Evolutionary conservation across 2,888 invertebrate species (phyloP).

Genomic region (Callyntrura guangdongensis): DNA sequence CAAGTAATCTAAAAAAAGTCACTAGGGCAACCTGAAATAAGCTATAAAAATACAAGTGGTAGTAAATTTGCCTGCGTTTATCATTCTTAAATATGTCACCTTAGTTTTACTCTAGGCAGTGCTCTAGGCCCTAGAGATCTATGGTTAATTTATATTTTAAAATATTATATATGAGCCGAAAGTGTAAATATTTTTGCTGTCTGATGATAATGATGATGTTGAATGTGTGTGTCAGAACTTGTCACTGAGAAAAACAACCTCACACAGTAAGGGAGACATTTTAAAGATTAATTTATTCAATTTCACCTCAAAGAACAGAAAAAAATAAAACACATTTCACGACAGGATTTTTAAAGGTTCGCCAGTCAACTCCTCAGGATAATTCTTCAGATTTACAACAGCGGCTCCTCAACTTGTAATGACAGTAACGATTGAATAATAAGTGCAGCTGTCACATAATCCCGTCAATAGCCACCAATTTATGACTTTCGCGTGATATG

Average conservation of each 20-base stretch:
- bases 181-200: neutral
- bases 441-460: slow-evolving; percentile 72
- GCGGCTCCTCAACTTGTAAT: slow-evolving; percentile 13
- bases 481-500: slow-evolving; percentile 39
- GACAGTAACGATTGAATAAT: slow-evolving; percentile 61
- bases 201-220: neutral
- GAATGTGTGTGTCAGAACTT: slow-evolving; percentile 51
- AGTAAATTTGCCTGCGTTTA: no score
- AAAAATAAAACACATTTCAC: slow-evolving; percentile 27
- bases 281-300: slow-evolving; percentile 51
- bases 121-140: no score
- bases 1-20: no score
- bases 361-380: slow-evolving; percentile 64
- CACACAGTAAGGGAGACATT: slow-evolving; percentile 46
- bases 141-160: no score
- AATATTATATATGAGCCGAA: no score
- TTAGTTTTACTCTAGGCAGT: no score
- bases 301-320: slow-evolving; percentile 26
- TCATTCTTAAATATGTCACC: no score
- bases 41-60: no score
- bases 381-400: slow-evolving; percentile 53
- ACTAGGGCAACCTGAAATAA: no score
- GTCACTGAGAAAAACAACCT: slow-evolving; percentile 55
- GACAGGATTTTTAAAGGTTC: slow-evolving; percentile 53
- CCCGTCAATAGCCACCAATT: slow-evolving; percentile 62